Evolutionary conservation across 2,888 invertebrate species (phyloP), one percentile per base, ranked within the genome.

Genomic region (Diabrotica balteata): DNA sequence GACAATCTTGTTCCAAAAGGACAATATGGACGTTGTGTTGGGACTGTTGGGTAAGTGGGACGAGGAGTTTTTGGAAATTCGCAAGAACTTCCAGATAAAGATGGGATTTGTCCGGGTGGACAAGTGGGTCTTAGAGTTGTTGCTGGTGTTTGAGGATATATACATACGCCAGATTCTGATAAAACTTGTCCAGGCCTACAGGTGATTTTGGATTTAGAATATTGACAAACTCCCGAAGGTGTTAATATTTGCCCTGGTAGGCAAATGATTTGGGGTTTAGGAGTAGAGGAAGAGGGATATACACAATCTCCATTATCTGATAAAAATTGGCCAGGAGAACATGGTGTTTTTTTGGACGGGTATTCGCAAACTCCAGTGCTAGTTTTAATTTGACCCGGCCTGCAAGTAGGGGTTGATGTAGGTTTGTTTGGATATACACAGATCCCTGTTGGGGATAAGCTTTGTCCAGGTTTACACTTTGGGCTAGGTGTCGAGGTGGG

Each of bases 221-320:
- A 32, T 4, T 32, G 4, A 32, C 32, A 32, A 32, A 32, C 5
- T 32, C 32, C 32, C 32, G 32, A 32, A 32, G 32, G 32, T 2
- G 32, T 32, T 32, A 32, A 32, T 50, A 58, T 59, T 65, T 69
- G 68, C n/a, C 72, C 84, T 82, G 73, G 84, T 82, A 72, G 83
- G 84, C 58, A 84, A 45, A 44, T 43, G 79, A 83, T 83, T 80
- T 80, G 76, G 17, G 67, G 66, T 54, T 52, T 66, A 42, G 59
- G 63, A 54, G 57, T 54, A 9, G 70, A 7, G 49, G 67, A 46
- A 54, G 59, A 46, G 50, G 69, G 72, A 61, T 62, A 60, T 59
- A 66, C 32, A 5, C 32, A 32, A 32, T 32, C 32, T 32, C 32
- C 32, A 32, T 32, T 32, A 4, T 32, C 32, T 32, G 32, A 32